Conservation (phyloP, 23 tunicate genomes). For the Botrylloides violaceus region DNA sequence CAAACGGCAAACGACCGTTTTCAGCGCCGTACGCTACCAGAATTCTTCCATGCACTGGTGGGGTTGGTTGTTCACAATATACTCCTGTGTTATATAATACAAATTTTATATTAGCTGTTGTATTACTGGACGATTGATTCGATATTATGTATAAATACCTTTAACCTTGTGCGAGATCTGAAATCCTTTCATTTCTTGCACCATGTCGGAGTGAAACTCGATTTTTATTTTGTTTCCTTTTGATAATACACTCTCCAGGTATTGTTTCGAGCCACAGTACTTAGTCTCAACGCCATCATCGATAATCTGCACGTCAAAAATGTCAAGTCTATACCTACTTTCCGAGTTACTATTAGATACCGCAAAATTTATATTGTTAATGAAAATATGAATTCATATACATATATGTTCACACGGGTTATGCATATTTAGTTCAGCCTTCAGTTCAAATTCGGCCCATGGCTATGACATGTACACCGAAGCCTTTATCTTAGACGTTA, state of each 20-base stretch:
- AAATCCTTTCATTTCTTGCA: conserved; percentile 37
- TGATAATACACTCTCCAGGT: conserved; percentile 12
- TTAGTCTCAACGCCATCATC: conserved; percentile 18
- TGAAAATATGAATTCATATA: too few relatives aligned
- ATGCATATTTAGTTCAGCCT: too few relatives aligned
- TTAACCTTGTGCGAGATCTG: conserved; percentile 24
- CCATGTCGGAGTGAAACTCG: conserved; percentile 35
- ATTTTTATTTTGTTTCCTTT: conserved; percentile 41
- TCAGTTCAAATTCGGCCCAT: too few relatives aligned
- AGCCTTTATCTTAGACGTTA: too few relatives aligned
- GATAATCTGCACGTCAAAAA: conserved; percentile 38
- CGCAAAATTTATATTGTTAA: too few relatives aligned
- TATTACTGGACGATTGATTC: neutral
- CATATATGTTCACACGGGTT: too few relatives aligned
- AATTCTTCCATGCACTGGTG: conserved; percentile 36
- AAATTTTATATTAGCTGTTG: too few relatives aligned
- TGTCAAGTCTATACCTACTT: neutral
- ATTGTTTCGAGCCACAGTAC: conserved; percentile 31
- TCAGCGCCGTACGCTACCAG: conserved; percentile 15
- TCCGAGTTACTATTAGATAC: too few relatives aligned
- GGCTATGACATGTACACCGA: too few relatives aligned
- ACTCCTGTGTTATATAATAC: conserved; percentile 9
- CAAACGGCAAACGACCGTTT: conserved; percentile 36
- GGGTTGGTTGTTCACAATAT: conserved; percentile 28
- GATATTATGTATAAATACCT: conserved; percentile 22